Evolutionary conservation across 1,140 invertebrate genomes (phyloP).

Genomic region (Phortica variegata): DNA sequence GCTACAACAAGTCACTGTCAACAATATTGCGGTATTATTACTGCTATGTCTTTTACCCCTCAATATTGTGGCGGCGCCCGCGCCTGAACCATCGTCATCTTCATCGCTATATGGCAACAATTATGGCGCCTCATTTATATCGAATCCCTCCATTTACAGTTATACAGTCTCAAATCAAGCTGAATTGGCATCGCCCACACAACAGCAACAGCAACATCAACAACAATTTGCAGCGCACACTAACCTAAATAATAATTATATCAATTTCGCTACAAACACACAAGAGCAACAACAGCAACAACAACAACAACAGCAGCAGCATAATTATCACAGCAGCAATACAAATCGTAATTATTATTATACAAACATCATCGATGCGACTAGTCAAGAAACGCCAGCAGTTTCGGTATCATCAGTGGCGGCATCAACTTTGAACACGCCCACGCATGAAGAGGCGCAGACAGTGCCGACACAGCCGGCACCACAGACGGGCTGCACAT

Average conservation of each 20-base stretch:
- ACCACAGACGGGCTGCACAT: slow-evolving; percentile 54
- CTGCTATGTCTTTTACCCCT: slow-evolving; percentile 9
- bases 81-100: too few species aligned
- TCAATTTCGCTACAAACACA: slow-evolving; percentile 30
- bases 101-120: slow-evolving; percentile 8
- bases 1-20: slow-evolving; percentile 4
- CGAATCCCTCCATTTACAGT: slow-evolving; percentile 44
- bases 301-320: slow-evolving; percentile 26
- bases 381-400: slow-evolving; percentile 17
- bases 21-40: too few species aligned
- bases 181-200: slow-evolving; percentile 21
- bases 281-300: slow-evolving; percentile 20
- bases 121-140: slow-evolving; percentile 45
- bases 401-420: not conserved
- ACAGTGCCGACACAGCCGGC: slow-evolving; percentile 35
- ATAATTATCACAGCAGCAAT: slow-evolving; percentile 18
- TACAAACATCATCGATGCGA: slow-evolving; percentile 30
- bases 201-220: slow-evolving; percentile 14
- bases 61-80: slow-evolving; percentile 8
- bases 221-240: slow-evolving; percentile 13
- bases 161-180: slow-evolving; percentile 37
- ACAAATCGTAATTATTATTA: slow-evolving; percentile 46
- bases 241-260: slow-evolving; percentile 13
- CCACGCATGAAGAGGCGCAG: slow-evolving; percentile 4
- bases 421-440: slow-evolving; percentile 9